Conservation (phyloP, 2,113 vertebrate genomes). For the Leptobrachium leishanense region DNA sequence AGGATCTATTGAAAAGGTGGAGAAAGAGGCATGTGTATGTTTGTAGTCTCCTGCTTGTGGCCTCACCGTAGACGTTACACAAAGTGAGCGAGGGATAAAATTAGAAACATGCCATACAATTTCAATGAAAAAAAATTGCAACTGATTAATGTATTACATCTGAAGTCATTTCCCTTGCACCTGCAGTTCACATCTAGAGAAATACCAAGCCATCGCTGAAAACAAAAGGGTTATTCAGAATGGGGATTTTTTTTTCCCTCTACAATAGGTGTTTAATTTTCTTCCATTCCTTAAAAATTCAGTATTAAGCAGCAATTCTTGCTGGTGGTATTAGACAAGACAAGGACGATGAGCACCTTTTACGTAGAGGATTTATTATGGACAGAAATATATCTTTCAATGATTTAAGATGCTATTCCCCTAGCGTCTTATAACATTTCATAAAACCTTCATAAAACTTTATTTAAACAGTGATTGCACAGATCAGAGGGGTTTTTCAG, state of each 20-base stretch:
- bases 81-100: slow-evolving; percentile 28
- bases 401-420: too few relatives aligned
- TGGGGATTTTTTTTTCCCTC: slow-evolving; percentile 41
- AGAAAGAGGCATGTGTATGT: slow-evolving; percentile 43
- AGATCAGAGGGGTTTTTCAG: too few relatives aligned
- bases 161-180: slow-evolving; percentile 65
- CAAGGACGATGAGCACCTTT: too few relatives aligned
- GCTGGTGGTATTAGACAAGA: too few relatives aligned
- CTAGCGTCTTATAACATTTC: too few relatives aligned
- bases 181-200: slow-evolving; percentile 54
- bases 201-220: slow-evolving; percentile 56
- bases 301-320: neutral
- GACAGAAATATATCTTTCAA: slow-evolving; percentile 1
- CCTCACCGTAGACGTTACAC: slow-evolving; percentile 39
- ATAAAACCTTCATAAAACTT: too few relatives aligned
- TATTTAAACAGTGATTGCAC: too few relatives aligned
- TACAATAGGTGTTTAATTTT: slow-evolving; percentile 45
- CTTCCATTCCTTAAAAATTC: slow-evolving; percentile 27
- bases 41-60: slow-evolving; percentile 36
- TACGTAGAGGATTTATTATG: too few relatives aligned
- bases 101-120: slow-evolving; percentile 49
- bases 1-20: slow-evolving; percentile 37
- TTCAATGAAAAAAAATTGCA: slow-evolving; percentile 51
- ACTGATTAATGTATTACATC: slow-evolving; percentile 59
- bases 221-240: slow-evolving; percentile 60